Conservation (phyloP, 2,113 vertebrate genomes). For the Dipodomys spectabilis region DNA sequence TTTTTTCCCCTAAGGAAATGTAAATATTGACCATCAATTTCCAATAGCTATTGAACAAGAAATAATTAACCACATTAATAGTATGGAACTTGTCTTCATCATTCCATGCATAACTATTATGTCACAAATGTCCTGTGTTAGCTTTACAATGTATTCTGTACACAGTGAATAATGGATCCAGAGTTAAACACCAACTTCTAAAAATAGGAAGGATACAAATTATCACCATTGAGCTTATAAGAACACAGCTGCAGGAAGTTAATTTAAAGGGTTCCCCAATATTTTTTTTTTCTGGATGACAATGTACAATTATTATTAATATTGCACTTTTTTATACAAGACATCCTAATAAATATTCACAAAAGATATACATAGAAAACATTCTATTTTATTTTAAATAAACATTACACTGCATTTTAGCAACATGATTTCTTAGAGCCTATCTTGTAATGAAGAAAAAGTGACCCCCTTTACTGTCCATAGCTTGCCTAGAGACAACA, state of each 20-base stretch:
- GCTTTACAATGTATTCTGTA: slow-evolving; percentile 73
- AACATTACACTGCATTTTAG: slow-evolving; percentile 82
- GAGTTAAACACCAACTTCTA: slow-evolving; percentile 81
- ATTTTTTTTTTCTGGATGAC: slow-evolving; percentile 84
- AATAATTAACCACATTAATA: slow-evolving; percentile 63
- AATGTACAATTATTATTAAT: slow-evolving; percentile 91
- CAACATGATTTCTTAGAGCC: slow-evolving; percentile 83
- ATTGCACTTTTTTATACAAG: slow-evolving; percentile 94
- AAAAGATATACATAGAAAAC: slow-evolving; percentile 90
- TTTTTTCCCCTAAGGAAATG: slow-evolving; percentile 27
- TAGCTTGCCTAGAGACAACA: slow-evolving; percentile 61
- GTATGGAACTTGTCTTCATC: slow-evolving; percentile 61
- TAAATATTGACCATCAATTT: slow-evolving; percentile 71
- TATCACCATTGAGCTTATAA: slow-evolving; percentile 78
- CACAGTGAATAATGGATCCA: slow-evolving; percentile 78
- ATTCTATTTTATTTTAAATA: slow-evolving; percentile 88
- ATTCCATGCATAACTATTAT: slow-evolving; percentile 65
- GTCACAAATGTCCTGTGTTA: slow-evolving; percentile 55
- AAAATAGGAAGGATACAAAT: slow-evolving; percentile 76
- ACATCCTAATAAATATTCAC: slow-evolving; percentile 97
- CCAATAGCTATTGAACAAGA: slow-evolving; percentile 57
- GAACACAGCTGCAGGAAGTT: slow-evolving; percentile 83
- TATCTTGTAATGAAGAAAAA: slow-evolving; percentile 66
- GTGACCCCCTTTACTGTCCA: slow-evolving; percentile 50
- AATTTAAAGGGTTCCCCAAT: slow-evolving; percentile 65